Percentiles rank a stretch among this genome's conserved stretches.
Conservation (phyloP, 2,113 vertebrate species). For the Todiramphus saurophagus region DNA sequence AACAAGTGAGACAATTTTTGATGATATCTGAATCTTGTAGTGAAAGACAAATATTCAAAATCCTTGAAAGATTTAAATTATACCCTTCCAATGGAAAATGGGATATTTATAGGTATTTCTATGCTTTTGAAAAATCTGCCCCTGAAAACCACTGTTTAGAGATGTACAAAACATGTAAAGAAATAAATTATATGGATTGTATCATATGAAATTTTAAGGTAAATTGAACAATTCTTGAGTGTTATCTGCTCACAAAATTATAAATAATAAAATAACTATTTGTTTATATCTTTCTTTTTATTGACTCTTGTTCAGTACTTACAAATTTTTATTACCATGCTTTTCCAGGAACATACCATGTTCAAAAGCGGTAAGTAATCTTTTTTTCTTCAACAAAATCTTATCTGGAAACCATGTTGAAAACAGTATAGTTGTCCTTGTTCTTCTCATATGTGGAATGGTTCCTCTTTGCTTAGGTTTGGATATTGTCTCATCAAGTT, state of each 20-base stretch:
- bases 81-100: not conserved
- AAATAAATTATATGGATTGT: not conserved
- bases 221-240: not conserved
- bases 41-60: not conserved
- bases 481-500: not conserved
- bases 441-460: not conserved
- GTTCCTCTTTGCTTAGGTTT: not conserved
- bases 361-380: not conserved
- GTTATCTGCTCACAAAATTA: not conserved
- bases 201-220: not conserved
- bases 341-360: not conserved
- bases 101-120: not conserved
- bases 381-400: not conserved
- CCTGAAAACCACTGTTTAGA: not conserved
- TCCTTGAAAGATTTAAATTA: not conserved
- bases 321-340: not conserved
- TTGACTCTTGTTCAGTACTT: not conserved
- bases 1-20: not conserved
- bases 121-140: not conserved
- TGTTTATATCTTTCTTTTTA: not conserved
- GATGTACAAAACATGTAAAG: fast-evolving
- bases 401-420: not conserved
- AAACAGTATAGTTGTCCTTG: not conserved
- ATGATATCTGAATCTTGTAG: not conserved
- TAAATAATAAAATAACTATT: not conserved